Percentiles rank a stretch among this genome's conserved stretches.
Evolutionary conservation across 2,797 vertebrate species (phyloP).

Genomic region (Chaunax sp.): DNA sequence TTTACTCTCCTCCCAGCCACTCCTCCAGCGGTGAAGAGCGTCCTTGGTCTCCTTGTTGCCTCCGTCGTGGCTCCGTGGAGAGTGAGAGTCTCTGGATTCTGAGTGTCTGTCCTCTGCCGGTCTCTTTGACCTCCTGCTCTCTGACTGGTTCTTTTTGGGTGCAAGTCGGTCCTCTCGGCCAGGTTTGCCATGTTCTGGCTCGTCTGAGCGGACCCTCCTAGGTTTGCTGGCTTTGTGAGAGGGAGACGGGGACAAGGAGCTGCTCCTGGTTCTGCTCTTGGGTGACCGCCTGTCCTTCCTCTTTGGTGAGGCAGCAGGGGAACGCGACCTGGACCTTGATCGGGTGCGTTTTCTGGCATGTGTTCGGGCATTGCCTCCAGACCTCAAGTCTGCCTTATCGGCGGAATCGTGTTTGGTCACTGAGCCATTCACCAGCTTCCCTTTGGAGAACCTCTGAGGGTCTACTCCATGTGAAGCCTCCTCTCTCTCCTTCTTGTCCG

Average conservation of each 20-base stretch:
- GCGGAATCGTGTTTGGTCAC: constrained; percentile 86
- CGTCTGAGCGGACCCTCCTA: constrained; percentile 84
- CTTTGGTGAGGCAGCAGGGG: constrained; percentile 89
- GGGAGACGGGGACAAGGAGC: constrained; percentile 82
- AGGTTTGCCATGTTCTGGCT: constrained; percentile 67
- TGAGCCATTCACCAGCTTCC: constrained; percentile 89
- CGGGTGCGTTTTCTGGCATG: constrained; percentile 91
- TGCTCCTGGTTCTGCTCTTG: constrained; percentile 89
- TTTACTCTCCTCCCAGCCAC: constrained; percentile 97
- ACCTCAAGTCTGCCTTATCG: constrained; percentile 86
- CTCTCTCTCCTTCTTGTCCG: constrained; percentile 91
- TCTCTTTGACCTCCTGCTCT: constrained; percentile 90
- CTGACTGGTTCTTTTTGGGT: constrained; percentile 87
- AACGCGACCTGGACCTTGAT: constrained; percentile 91
- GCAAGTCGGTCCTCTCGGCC: constrained; percentile 87
- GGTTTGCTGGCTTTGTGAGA: constrained; percentile 87
- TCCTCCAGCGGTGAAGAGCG: constrained; percentile 90
- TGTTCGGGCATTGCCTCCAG: constrained; percentile 82
- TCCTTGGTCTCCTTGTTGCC: constrained; percentile 89
- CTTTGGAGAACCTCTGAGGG: constrained; percentile 84
- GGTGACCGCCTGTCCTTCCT: constrained; percentile 93
- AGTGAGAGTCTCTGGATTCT: constrained; percentile 82
- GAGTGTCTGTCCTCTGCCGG: constrained; percentile 87
- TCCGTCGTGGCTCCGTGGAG: constrained; percentile 83
- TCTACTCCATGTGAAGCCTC: constrained; percentile 83